Evolutionary conservation across 1,140 invertebrate genomes (phyloP).

Genomic region (Sipha flava): DNA sequence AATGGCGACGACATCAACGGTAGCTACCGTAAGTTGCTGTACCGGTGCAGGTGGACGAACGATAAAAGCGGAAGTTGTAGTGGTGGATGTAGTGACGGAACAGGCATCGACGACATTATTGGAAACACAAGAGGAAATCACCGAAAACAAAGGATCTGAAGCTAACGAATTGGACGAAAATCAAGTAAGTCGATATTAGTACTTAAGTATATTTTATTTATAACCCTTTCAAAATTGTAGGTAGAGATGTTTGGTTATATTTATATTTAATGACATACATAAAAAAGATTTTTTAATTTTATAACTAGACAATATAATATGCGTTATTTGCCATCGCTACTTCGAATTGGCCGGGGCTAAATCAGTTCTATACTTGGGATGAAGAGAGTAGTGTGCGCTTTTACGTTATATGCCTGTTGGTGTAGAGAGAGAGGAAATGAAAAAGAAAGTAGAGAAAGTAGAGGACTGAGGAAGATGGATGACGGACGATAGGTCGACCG

Average conservation of each 20-base stretch:
- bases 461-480: background rate
- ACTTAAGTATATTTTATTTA: background rate
- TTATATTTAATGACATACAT: too few species aligned
- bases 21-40: background rate
- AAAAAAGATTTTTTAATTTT: too few species aligned
- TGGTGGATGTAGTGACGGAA: background rate
- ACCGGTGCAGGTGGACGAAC: background rate
- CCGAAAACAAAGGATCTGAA: background rate
- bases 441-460: background rate
- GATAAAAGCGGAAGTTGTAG: too few species aligned
- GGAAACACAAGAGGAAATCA: background rate
- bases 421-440: background rate
- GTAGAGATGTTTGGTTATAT: too few species aligned
- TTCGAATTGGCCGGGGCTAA: background rate
- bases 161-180: background rate
- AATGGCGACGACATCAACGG: background rate
- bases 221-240: too few species aligned
- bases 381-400: background rate
- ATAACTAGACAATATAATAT: too few species aligned
- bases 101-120: too few species aligned
- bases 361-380: background rate
- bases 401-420: background rate
- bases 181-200: background rate
- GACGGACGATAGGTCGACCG: background rate
- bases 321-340: background rate